These are phyloP conservation scores for Sericinus montela DNA, from an alignment of 2,888 invertebrate species.

Conservation along the genomic window DNA sequence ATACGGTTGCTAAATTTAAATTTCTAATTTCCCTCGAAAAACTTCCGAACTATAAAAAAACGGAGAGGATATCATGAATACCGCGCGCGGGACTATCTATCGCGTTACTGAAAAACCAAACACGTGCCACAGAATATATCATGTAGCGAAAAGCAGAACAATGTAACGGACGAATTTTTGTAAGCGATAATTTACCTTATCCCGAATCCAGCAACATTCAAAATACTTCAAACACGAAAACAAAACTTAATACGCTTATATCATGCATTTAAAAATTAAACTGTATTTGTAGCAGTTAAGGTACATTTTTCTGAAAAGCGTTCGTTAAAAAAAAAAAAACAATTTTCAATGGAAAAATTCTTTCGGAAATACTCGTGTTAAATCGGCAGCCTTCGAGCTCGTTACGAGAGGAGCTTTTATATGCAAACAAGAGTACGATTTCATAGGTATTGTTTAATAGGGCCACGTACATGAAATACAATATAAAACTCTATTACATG, in stretches of 20 bases:
- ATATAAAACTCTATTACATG: not conserved
- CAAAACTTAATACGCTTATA: not conserved
- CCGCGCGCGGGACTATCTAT: conserved; percentile 44
- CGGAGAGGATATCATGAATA: conserved; percentile 32
- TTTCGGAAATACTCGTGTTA: conserved; percentile 37
- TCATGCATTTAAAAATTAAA: not conserved
- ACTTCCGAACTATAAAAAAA: conserved; percentile 31
- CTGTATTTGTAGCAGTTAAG: not conserved
- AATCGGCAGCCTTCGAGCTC: conserved; percentile 37
- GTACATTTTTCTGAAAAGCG: not conserved
- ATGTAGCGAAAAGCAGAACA: conserved; percentile 23
- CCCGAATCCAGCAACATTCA: not conserved
- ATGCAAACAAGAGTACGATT: conserved; percentile 26
- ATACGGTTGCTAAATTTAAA: conserved; percentile 28
- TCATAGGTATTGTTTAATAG: conserved; percentile 1
- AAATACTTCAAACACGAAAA: not conserved
- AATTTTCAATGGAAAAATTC: conserved; percentile 12
- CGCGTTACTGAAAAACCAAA: conserved; percentile 56
- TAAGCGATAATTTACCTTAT: not conserved
- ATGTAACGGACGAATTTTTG: conserved; percentile 12
- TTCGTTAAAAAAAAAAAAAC: not conserved
- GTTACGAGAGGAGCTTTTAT: conserved; percentile 33
- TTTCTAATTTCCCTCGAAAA: conserved; percentile 30
- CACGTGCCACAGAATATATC: conserved; percentile 54
- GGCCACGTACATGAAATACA: not conserved